phyloP scores from a whole-genome alignment of 2,113 vertebrate genomes.

The Pardalotus punctatus region DNA sequence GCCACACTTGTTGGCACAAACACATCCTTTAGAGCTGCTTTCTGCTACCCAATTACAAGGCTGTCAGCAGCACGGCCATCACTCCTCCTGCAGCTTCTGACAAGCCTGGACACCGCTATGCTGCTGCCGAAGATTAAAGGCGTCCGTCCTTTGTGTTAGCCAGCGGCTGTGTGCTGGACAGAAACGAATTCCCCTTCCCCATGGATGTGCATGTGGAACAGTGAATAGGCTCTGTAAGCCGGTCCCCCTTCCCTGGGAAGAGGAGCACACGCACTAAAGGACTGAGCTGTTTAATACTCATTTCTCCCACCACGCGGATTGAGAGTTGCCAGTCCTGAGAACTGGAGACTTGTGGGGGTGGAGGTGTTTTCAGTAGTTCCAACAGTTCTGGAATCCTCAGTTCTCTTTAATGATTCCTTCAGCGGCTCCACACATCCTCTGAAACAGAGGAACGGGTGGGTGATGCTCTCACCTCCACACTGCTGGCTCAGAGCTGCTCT shows the following conservation, averaged over 20 bases:
- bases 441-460: background rate
- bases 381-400: background rate
- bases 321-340: background rate
- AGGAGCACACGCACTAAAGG: background rate
- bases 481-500: background rate
- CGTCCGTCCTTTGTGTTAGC: background rate
- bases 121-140: constrained; percentile 39
- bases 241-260: background rate
- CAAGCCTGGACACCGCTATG: background rate
- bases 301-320: background rate
- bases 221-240: constrained; percentile 2
- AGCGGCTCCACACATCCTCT: background rate
- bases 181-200: constrained; percentile 13
- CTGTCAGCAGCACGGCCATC: constrained; percentile 66
- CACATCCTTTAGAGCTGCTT: constrained; percentile 51
- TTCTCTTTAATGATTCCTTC: background rate
- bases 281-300: background rate
- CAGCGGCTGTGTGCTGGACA: background rate
- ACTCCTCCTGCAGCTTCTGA: constrained; percentile 57
- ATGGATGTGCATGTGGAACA: background rate
- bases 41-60: constrained; percentile 70
- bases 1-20: constrained; percentile 51
- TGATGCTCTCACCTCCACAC: background rate
- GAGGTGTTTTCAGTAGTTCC: background rate
- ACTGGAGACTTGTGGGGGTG: background rate